Evolutionary conservation across 64 coral and sea anemone genomes (phyloP), one percentile per base, ranked within the genome.

Genomic region (Porites lutea): DNA sequence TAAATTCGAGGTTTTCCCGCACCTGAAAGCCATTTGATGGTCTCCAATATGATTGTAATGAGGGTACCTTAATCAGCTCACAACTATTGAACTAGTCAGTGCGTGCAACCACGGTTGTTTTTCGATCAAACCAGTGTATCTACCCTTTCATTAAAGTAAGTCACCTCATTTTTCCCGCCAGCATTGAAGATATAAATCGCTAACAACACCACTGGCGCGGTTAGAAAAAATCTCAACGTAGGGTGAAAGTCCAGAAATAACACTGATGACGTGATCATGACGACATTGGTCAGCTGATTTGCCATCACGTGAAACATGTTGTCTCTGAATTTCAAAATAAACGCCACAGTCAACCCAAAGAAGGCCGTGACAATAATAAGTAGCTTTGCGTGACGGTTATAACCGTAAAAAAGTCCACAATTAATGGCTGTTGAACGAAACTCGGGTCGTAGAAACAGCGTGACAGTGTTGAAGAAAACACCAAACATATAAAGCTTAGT

Each of bases 251-350:
- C 93, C 10, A 95, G 71, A 53, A 95, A 95, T 48, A 95, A 73
- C 13, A 95, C 82, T 15, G 93, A 95, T 82, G 88, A 87, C 9
- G 93, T 87, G 77, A 95, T 95, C 47, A 95, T 90, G 19, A 91
- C 71, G 47, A 95, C 93, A 95, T 95, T 95, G 16, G 93, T 62
- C 37, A 95, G 75, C 82, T 95, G 93, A 91, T 86, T 64, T 16
- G 93, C 91, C 93, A 95, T 95, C 45, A 95, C 93, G 81, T 95
- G 93, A 50, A 95, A 95, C 93, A 95, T 95, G 44, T 95, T 95
- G 73, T 95, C 93, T 59, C 93, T 73, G 58, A 95, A 95, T 50
- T 95, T 95, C 4, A 95, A 65, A 79, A 95, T 95, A 18, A 95
- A 63, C 27, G 93, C 93, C 20, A 95, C 88, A 49, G 82, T 91